Conservation (phyloP, 2,113 vertebrate genomes). For the Vulpes lagopus region DNA sequence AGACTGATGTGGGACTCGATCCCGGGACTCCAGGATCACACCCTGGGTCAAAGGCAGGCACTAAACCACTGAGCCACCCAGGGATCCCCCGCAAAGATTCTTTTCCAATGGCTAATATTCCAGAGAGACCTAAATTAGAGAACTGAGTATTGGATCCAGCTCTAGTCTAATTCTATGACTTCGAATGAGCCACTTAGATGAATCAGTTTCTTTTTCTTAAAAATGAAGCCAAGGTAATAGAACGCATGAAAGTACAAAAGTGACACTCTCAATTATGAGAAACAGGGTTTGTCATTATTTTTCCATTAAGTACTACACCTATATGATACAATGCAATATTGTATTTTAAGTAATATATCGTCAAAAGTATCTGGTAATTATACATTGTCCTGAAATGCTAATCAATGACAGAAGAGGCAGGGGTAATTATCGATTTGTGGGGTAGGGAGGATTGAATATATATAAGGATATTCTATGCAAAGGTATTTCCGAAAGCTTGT, state of each 20-base stretch:
- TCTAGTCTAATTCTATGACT: background rate
- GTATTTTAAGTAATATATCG: background rate
- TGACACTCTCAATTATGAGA: background rate
- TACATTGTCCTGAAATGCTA: too few relatives aligned
- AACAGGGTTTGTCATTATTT: background rate
- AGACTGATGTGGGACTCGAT: too few relatives aligned
- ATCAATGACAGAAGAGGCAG: too few relatives aligned
- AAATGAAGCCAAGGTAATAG: background rate
- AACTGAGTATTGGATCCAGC: background rate
- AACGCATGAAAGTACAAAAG: background rate
- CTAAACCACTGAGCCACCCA: too few relatives aligned
- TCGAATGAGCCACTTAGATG: background rate
- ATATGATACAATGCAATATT: background rate
- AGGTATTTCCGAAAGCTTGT: background rate
- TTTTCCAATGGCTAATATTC: background rate
- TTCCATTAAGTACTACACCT: background rate
- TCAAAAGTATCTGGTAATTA: background rate
- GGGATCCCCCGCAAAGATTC: background rate
- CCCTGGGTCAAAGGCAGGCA: too few relatives aligned
- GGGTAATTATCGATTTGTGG: background rate
- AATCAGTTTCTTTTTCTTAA: background rate
- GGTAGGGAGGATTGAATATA: background rate
- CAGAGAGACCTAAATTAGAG: background rate
- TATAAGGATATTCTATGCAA: background rate
- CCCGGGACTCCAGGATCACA: too few relatives aligned